phyloP scores from a whole-genome alignment of 2,888 invertebrate species.

The Acanthosepion pharaonis region DNA sequence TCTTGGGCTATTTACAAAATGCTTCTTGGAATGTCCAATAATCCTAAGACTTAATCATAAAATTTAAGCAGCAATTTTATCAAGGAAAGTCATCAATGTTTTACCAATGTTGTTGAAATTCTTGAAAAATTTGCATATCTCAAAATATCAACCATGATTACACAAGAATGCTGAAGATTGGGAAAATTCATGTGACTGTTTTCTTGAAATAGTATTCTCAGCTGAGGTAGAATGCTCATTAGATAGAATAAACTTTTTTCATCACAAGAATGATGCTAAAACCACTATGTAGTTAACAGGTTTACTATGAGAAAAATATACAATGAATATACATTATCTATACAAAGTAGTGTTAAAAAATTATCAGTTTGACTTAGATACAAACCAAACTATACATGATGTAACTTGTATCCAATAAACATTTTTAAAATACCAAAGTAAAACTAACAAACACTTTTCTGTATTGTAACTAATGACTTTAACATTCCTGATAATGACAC shows the following conservation, averaged over 20 bases:
- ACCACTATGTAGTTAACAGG: neutral
- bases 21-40: neutral
- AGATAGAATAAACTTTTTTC: no score
- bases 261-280: neutral
- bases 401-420: no score
- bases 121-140: neutral
- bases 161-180: neutral
- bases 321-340: no score
- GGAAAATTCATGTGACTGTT: neutral
- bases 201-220: neutral
- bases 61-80: neutral
- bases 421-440: no score
- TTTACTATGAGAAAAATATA: neutral
- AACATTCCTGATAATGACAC: no score
- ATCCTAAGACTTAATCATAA: neutral
- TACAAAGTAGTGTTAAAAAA: no score
- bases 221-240: no score
- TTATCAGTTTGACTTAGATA: no score
- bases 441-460: no score
- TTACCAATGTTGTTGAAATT: neutral
- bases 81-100: neutral
- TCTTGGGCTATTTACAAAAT: neutral
- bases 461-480: no score
- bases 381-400: no score
- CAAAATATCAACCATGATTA: neutral